Base-by-base conservation (phyloP, 2,113 vertebrate species). In the Eupsittula cactorum region DNA sequence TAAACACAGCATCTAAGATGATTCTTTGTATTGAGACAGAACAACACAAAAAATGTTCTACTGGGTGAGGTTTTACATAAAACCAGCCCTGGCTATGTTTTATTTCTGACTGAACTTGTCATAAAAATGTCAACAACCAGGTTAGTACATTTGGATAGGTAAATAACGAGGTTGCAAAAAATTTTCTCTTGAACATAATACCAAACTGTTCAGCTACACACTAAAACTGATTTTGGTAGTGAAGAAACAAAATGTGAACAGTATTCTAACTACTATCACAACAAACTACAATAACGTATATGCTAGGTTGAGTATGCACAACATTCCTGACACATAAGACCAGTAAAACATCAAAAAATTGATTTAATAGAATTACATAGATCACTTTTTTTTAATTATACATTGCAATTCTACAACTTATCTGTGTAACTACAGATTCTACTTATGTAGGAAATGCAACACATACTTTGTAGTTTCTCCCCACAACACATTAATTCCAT, bases 381-480 rank as follows among this genome's bases (percentile, higher is more conserved):
- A 21, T 21, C 3, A 21, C 3, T 2, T 3, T 1, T 60, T 11
- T 9, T 13, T 46, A 20, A 20, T 6, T 55, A 7, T 29, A 16
- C 13, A 59, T 19, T 64, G 35, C 42, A 73, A 76, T 59, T 37
- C 37, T 60, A 60, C 11, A 69, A 31, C 9, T 50, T 23, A 23
- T 6, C 29, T 29, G 20, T 4, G 1, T 19, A 50, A 10, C 29
- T 46, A 12, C 27, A 86, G n/a, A n/a, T 92, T 76, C 46, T 63
- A 23, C 27, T 60, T 47, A 73, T 52, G 60, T 17, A 29, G 33
- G 15, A 83, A 62, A 60, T 18, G 33, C 11, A 63, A 63, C 8
- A 8, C 2, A 19, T 31, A 33, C 11, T 73, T 79, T 18, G 12
- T 63, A 42, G 18, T 50, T 71, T 39, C 28, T 50, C 12, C 20